Conservation (phyloP, 2,888 invertebrate genomes). For the Corythucha ciliata region DNA sequence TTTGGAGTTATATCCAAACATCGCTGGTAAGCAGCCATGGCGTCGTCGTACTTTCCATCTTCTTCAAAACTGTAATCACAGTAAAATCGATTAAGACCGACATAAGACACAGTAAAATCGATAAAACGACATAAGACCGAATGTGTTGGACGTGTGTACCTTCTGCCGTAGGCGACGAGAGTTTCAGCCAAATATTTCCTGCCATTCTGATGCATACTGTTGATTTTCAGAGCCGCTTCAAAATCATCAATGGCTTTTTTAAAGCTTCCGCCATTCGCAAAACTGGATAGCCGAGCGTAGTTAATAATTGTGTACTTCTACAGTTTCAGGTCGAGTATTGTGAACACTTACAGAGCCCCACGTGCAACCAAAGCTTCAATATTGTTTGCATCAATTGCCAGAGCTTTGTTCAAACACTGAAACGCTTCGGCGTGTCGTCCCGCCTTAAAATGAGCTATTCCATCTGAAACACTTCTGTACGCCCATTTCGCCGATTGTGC, state of each 20-base stretch:
- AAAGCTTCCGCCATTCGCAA: constrained; percentile 89
- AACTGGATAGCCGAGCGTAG: constrained; percentile 42
- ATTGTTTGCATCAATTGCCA: constrained; percentile 83
- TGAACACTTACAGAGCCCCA: constrained; percentile 61
- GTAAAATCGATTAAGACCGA: constrained; percentile 5
- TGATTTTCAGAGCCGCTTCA: constrained; percentile 78
- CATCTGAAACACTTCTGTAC: constrained; percentile 87
- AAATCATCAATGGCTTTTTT: constrained; percentile 91
- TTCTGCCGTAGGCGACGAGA: constrained; percentile 72
- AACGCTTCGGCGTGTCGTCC: constrained; percentile 90
- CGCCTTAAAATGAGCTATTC: constrained; percentile 87
- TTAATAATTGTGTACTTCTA: neutral
- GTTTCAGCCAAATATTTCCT: constrained; percentile 91
- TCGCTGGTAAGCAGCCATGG: constrained; percentile 73
- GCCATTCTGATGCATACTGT: constrained; percentile 85
- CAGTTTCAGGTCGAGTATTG: neutral
- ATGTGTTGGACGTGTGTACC: constrained; percentile 34
- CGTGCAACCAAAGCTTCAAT: constrained; percentile 87
- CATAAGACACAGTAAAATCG: neutral
- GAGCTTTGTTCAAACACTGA: constrained; percentile 85
- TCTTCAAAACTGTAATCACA: constrained; percentile 63
- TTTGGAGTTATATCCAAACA: constrained; percentile 74
- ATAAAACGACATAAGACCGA: neutral
- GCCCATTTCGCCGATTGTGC: constrained; percentile 91
- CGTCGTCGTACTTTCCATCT: constrained; percentile 74